Conservation (phyloP, 2,113 vertebrate genomes). For the Echinops telfairi region DNA sequence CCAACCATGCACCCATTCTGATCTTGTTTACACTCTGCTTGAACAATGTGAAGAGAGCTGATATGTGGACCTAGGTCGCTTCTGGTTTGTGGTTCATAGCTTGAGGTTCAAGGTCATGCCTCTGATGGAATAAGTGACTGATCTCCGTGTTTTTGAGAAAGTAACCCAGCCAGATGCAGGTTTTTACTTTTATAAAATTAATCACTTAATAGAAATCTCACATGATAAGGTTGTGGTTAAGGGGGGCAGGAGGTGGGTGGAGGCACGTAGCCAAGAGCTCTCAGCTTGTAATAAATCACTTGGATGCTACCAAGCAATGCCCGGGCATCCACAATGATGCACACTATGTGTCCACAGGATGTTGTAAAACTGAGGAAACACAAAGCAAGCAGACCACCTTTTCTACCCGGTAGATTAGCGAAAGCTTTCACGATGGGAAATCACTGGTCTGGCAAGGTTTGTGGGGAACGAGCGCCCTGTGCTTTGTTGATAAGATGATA, state of each 20-base stretch:
- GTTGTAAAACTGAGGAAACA: slow-evolving; percentile 24
- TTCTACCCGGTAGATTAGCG: neutral
- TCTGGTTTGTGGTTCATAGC: neutral
- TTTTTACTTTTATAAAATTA: slow-evolving; percentile 17
- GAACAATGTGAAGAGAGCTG: neutral
- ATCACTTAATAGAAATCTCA: slow-evolving; percentile 15
- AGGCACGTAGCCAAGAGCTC: fast-evolving
- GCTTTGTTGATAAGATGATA: neutral
- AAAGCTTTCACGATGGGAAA: neutral
- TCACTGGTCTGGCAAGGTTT: neutral
- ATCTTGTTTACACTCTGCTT: slow-evolving; percentile 25
- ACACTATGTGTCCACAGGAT: neutral
- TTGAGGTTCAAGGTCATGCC: neutral
- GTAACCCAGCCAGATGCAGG: neutral
- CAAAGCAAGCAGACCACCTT: neutral
- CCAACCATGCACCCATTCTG: neutral
- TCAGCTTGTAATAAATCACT: neutral
- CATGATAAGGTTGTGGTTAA: neutral
- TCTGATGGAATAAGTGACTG: slow-evolving; percentile 35
- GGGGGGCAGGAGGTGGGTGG: neutral
- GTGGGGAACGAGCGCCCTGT: neutral
- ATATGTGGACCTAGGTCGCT: slow-evolving; percentile 11
- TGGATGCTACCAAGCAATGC: neutral
- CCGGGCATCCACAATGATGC: neutral
- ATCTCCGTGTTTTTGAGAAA: slow-evolving; percentile 35